phyloP scores from a whole-genome alignment of 1,140 invertebrate species.

The Bicyclus anynana region DNA sequence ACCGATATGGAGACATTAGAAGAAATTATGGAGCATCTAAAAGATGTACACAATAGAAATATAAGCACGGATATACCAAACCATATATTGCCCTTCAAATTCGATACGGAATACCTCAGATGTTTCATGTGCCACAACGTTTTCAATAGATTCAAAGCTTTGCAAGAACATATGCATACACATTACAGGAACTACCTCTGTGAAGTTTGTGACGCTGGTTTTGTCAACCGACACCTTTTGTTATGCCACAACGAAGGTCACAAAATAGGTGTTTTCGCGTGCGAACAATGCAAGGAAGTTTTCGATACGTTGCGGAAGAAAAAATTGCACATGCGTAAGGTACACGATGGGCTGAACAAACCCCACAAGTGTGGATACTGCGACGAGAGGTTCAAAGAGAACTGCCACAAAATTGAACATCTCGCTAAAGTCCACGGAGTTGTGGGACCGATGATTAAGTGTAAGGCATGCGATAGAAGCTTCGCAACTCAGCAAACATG shows the following conservation, averaged over 20 bases:
- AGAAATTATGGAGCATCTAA: constrained; percentile 37
- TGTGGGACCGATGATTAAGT: constrained; percentile 32
- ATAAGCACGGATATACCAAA: constrained; percentile 41
- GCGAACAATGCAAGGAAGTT: constrained; percentile 37
- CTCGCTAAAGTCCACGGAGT: constrained; percentile 42
- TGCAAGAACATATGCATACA: constrained; percentile 47
- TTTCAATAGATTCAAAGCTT: constrained; percentile 43
- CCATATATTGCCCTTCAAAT: constrained; percentile 49
- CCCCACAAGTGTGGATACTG: constrained; percentile 51
- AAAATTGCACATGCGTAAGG: constrained; percentile 37
- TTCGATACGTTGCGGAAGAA: constrained; percentile 40
- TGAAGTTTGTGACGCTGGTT: constrained; percentile 44
- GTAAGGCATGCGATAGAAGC: constrained; percentile 45
- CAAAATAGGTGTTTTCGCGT: constrained; percentile 36
- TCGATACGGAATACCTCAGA: constrained; percentile 30
- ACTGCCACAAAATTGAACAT: constrained; percentile 43
- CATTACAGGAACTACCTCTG: constrained; percentile 55
- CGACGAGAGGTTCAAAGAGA: constrained; percentile 39
- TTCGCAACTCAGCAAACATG: constrained; percentile 39
- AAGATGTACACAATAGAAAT: constrained; percentile 33
- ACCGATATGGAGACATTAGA: constrained; percentile 24
- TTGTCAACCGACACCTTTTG: constrained; percentile 34
- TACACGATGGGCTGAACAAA: constrained; percentile 34
- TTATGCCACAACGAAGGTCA: constrained; percentile 39
- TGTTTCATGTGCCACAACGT: constrained; percentile 43